Evolutionary conservation across 2,797 vertebrate species (phyloP).

Genomic region (Microctenopoma stevenorrisi): DNA sequence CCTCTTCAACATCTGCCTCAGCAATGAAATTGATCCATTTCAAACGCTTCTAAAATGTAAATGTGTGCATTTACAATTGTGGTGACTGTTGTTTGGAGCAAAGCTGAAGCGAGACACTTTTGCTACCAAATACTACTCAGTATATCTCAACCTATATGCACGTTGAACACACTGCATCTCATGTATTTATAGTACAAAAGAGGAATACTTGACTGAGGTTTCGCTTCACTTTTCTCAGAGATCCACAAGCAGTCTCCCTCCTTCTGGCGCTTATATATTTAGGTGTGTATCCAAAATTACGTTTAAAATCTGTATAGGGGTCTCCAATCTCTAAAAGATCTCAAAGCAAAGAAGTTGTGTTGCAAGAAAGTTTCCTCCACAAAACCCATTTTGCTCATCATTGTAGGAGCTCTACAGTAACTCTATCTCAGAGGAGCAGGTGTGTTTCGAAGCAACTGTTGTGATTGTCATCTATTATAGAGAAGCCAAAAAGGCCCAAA

Average conservation of each 20-base stretch:
- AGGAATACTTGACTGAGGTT: slow-evolving; percentile 4
- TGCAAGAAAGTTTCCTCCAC: slow-evolving; percentile 50
- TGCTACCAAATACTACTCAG: slow-evolving; percentile 3
- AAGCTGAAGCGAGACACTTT: slow-evolving; percentile 6
- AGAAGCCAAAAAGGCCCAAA: slow-evolving; percentile 63
- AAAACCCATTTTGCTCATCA: slow-evolving; percentile 53
- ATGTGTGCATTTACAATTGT: background rate
- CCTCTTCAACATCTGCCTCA: background rate
- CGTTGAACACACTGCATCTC: background rate
- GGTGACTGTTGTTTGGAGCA: background rate
- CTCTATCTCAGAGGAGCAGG: slow-evolving; percentile 72
- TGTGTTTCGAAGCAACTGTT: slow-evolving; percentile 70
- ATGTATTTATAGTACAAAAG: slow-evolving; percentile 10
- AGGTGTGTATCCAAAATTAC: slow-evolving; percentile 29
- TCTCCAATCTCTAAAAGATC: slow-evolving; percentile 57
- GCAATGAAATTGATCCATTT: background rate
- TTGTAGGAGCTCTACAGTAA: slow-evolving; percentile 41
- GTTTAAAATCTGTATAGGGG: slow-evolving; percentile 49
- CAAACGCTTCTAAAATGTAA: background rate
- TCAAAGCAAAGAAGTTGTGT: slow-evolving; percentile 60
- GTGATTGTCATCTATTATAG: slow-evolving; percentile 78
- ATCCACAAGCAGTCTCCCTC: background rate
- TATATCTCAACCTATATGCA: background rate
- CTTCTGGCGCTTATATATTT: slow-evolving; percentile 31
- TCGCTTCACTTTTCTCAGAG: slow-evolving; percentile 6